Base-by-base conservation (phyloP, 2,888 invertebrate genomes). In the Cremastinae sp. region DNA sequence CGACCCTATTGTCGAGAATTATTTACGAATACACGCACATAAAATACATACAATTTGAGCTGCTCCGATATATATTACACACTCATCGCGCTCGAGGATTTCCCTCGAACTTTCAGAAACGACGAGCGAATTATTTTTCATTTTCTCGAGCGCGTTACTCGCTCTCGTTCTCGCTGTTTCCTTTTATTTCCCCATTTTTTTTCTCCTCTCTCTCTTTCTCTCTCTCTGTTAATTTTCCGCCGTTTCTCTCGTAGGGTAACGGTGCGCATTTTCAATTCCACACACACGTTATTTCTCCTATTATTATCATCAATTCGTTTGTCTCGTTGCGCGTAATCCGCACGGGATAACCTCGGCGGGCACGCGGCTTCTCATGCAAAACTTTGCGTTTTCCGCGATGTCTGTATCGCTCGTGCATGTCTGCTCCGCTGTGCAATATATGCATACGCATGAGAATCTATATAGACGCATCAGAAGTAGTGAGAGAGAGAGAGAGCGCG, bases 1-100 rank as follows among this genome's bases (percentile, higher is more conserved):
- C 75, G 71, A 75, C 65, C 45, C 45, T 47, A n/a, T 43, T 12
- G 10, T 64, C 51, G 16, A 49, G 53, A 62, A 51, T 18, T 53
- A 53, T 69, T 10, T 18, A 49, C 3, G 47, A 18, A 41, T 38
- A 49, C 18, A 4, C 14, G 36, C 20, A 7, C 10, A 14, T 10
- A 22, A n/a, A 20, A 1, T 16, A 18, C 12, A 51, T 41, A 41
- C 12, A 22, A 62, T 71, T 36, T 22, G 43, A 49, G 34, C 14
- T 12, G 51, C n/a, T n/a, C n/a, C n/a, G n/a, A n/a, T n/a, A n/a
- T n/a, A 16, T 49, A 1, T 47, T 14, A 62, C 47, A 47, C 47
- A n/a, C n/a, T n/a, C n/a, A n/a, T n/a, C 1, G 62, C n/a, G 28
- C 28, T 9, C 14, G 61, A 22, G 22, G 16, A 28, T 18, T 69